Evolutionary conservation across 2,797 vertebrate genomes (phyloP).

Genomic region (Falco novaeseelandiae): DNA sequence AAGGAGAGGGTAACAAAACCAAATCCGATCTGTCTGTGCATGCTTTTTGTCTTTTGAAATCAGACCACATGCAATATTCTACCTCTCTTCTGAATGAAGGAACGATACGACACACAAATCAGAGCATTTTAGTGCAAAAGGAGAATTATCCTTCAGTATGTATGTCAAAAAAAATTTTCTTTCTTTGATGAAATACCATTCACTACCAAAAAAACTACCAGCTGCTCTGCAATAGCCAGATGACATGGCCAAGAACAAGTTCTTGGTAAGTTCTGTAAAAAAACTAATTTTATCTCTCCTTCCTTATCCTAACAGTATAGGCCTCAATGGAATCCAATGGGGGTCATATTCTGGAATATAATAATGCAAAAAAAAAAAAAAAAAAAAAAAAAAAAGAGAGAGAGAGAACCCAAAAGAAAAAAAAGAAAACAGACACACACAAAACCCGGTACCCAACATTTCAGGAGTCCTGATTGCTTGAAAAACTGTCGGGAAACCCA

Average conservation of each 20-base stretch:
- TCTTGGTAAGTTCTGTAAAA: background rate
- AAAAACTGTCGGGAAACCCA: background rate
- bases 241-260: background rate
- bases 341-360: background rate
- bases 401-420: background rate
- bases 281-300: background rate
- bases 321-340: background rate
- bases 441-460: no score
- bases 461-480: background rate
- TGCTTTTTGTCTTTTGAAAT: constrained; percentile 10
- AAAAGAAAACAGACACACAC: background rate
- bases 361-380: background rate
- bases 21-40: background rate
- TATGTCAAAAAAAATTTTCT: background rate
- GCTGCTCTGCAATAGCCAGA: background rate
- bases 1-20: background rate
- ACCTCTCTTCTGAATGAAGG: background rate
- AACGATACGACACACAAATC: background rate
- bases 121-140: background rate
- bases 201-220: background rate
- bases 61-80: background rate
- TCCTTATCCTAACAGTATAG: background rate
- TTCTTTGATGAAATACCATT: background rate
- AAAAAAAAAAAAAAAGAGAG: background rate
- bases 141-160: background rate